Conservation (phyloP, 2,797 vertebrate genomes). For the Halcyon badia region DNA sequence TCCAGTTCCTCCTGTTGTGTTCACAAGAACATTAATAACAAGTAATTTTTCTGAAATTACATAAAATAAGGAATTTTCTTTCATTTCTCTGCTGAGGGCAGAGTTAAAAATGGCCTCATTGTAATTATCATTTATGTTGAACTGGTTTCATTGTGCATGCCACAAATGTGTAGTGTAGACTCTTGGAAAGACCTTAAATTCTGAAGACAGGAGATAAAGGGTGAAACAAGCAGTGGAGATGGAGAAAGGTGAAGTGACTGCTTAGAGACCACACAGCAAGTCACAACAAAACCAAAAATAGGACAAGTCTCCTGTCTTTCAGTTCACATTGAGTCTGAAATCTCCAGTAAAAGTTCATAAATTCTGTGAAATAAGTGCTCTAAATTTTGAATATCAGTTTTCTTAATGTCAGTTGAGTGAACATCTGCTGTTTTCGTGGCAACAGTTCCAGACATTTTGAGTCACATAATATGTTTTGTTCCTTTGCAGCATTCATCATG, state of each 20-base stretch:
- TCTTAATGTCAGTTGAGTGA: background rate
- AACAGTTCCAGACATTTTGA: background rate
- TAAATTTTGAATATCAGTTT: conserved; percentile 9
- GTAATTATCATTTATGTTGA: conserved; percentile 57
- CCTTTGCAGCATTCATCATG: background rate
- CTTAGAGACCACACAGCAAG: background rate
- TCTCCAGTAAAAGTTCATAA: background rate
- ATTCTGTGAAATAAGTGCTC: conserved; percentile 18
- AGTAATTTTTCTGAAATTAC: conserved; percentile 58
- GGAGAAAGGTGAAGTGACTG: conserved; percentile 12
- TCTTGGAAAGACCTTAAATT: conserved; percentile 26
- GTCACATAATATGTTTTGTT: conserved; percentile 8
- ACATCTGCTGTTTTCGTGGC: conserved; percentile 64
- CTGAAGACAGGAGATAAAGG: conserved; percentile 10
- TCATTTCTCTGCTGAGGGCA: conserved; percentile 3
- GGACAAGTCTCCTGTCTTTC: background rate
- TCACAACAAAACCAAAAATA: conserved; percentile 14
- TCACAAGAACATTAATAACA: conserved; percentile 53
- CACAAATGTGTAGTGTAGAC: background rate
- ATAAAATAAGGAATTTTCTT: conserved; percentile 61
- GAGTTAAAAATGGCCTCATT: conserved; percentile 48
- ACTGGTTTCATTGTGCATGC: background rate
- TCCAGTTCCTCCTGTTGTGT: conserved; percentile 40
- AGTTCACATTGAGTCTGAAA: background rate
- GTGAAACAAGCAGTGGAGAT: background rate